These are phyloP conservation scores for Rhagoletis pomonella DNA, from an alignment of 1,140 invertebrate genomes.

Conservation along the genomic window DNA sequence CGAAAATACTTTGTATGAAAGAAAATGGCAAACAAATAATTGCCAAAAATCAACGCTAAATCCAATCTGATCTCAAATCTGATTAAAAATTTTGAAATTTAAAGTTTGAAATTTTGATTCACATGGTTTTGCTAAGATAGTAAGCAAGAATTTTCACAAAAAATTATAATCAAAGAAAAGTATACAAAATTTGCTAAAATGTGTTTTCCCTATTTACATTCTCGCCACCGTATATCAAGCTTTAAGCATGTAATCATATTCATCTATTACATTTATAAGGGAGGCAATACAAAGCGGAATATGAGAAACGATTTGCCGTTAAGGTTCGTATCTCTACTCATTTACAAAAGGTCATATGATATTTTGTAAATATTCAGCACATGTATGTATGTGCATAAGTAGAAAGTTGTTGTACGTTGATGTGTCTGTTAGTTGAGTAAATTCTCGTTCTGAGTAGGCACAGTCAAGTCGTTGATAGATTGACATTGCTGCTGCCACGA, in stretches of 20 bases:
- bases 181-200: too few relatives aligned
- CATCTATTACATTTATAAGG: not conserved
- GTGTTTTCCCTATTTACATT: too few relatives aligned
- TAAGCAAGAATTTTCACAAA: too few relatives aligned
- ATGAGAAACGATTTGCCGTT: conserved; percentile 35
- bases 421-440: not conserved
- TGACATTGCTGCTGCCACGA: not conserved
- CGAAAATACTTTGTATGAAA: too few relatives aligned
- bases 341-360: conserved; percentile 2
- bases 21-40: too few relatives aligned
- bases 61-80: too few relatives aligned
- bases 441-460: not conserved
- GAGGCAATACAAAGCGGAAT: not conserved
- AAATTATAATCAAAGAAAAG: too few relatives aligned
- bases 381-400: not conserved
- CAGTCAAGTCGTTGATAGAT: conserved; percentile 37
- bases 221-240: too few relatives aligned
- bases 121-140: too few relatives aligned
- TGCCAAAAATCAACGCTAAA: too few relatives aligned
- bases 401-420: not conserved
- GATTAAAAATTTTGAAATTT: too few relatives aligned
- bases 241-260: not conserved
- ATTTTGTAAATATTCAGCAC: not conserved
- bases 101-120: too few relatives aligned
- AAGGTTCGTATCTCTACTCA: not conserved